phyloP scores from a whole-genome alignment of 2,888 invertebrate genomes.

The Belgica antarctica region DNA sequence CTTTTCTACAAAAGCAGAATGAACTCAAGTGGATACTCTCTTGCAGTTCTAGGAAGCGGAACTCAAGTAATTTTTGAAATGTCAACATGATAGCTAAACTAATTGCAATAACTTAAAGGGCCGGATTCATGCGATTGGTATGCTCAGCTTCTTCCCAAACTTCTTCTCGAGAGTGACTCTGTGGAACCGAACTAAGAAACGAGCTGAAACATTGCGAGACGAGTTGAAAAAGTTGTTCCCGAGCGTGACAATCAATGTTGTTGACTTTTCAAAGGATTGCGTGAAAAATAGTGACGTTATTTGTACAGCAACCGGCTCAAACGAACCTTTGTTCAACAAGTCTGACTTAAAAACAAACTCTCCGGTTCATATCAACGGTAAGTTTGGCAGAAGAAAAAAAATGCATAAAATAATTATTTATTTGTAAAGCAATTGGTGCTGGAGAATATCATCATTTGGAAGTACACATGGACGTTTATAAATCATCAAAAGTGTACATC shows the following conservation, averaged over 20 bases:
- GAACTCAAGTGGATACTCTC: conserved; percentile 47
- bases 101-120: conserved; percentile 47
- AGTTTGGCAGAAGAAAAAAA: conserved; percentile 30
- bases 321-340: conserved; percentile 56
- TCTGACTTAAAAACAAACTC: conserved; percentile 57
- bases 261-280: conserved; percentile 55
- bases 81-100: conserved; percentile 19
- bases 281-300: conserved; percentile 62
- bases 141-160: conserved; percentile 54
- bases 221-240: conserved; percentile 49
- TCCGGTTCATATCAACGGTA: conserved; percentile 64
- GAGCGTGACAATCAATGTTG: conserved; percentile 46
- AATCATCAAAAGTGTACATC: conserved; percentile 57
- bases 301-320: conserved; percentile 60
- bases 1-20: conserved; percentile 50
- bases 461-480: conserved; percentile 58
- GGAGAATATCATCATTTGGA: conserved; percentile 57
- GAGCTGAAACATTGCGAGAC: conserved; percentile 51
- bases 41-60: conserved; percentile 59
- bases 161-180: conserved; percentile 57
- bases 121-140: conserved; percentile 57
- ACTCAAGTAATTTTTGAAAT: conserved; percentile 52
- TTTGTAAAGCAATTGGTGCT: conserved; percentile 60
- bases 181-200: conserved; percentile 58
- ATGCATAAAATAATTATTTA: conserved; percentile 33